phyloP scores from a whole-genome alignment of 1,140 invertebrate species.

The Apis laboriosa region DNA sequence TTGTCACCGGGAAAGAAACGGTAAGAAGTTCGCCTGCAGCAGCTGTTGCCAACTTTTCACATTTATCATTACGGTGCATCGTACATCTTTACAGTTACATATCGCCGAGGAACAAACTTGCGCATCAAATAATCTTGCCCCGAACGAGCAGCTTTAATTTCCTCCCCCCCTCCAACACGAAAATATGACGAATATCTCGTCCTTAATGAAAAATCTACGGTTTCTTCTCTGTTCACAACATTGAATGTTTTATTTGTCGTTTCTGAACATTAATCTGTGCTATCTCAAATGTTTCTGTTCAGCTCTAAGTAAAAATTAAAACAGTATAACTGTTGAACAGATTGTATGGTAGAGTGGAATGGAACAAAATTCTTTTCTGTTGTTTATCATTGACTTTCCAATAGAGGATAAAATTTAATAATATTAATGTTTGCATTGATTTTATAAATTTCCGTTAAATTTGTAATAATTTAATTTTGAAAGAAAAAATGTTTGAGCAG shows the following conservation, averaged over 20 bases:
- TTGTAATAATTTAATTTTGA: too few relatives aligned
- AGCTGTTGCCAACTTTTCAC: constrained; percentile 58
- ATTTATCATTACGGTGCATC: constrained; percentile 57
- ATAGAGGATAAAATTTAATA: too few relatives aligned
- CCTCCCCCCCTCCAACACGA: background rate
- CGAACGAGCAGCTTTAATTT: constrained; percentile 37
- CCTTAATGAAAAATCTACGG: background rate
- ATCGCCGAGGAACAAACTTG: constrained; percentile 50
- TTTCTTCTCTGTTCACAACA: background rate
- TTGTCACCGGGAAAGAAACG: constrained; percentile 27
- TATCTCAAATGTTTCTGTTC: too few relatives aligned
- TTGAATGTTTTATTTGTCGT: too few relatives aligned
- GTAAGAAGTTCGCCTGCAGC: constrained; percentile 50
- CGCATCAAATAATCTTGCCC: constrained; percentile 58
- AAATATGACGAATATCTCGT: constrained; percentile 39
- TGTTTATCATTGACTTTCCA: too few relatives aligned
- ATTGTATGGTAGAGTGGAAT: background rate
- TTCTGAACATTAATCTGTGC: background rate
- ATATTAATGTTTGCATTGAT: too few relatives aligned
- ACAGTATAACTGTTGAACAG: background rate
- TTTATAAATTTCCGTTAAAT: too few relatives aligned
- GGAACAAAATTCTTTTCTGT: too few relatives aligned
- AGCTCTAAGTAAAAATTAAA: background rate
- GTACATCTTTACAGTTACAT: constrained; percentile 46
- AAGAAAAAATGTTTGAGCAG: too few relatives aligned